Conservation (phyloP, 2,888 invertebrate species). For the Conops quadrifasciatus region DNA sequence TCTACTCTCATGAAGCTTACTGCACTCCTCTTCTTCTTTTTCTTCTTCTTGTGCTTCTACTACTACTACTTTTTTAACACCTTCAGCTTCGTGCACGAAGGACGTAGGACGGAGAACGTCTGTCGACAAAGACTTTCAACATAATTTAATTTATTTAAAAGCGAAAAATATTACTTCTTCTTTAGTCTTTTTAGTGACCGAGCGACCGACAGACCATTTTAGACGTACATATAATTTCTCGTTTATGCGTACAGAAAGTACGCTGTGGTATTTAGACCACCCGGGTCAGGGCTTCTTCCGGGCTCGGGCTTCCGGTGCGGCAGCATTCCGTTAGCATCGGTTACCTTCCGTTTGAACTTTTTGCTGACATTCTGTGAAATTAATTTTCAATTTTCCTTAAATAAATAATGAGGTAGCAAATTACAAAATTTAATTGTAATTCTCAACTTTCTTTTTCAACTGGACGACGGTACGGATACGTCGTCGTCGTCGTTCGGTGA, state of each 20-base stretch:
- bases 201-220: conserved; percentile 1
- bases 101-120: not conserved
- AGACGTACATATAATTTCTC: conserved; percentile 19
- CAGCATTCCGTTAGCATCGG: conserved; percentile 26
- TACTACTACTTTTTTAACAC: conserved; percentile 19
- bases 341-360: conserved; percentile 37
- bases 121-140: conserved; percentile 39
- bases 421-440: conserved; percentile 65
- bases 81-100: not conserved
- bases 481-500: too few species aligned
- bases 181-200: not conserved
- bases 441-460: conserved; percentile 38
- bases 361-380: conserved; percentile 58
- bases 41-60: too few species aligned
- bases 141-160: conserved; percentile 30
- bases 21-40: too few species aligned
- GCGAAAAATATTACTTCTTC: conserved; percentile 10
- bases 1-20: too few species aligned
- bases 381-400: conserved; percentile 65
- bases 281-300: too few species aligned
- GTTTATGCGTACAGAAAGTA: conserved; percentile 12
- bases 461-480: not conserved
- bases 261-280: too few species aligned
- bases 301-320: conserved; percentile 31
- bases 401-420: conserved; percentile 65